Base-by-base conservation (phyloP, 1,140 invertebrate genomes). In the Trichonephila clavata region DNA sequence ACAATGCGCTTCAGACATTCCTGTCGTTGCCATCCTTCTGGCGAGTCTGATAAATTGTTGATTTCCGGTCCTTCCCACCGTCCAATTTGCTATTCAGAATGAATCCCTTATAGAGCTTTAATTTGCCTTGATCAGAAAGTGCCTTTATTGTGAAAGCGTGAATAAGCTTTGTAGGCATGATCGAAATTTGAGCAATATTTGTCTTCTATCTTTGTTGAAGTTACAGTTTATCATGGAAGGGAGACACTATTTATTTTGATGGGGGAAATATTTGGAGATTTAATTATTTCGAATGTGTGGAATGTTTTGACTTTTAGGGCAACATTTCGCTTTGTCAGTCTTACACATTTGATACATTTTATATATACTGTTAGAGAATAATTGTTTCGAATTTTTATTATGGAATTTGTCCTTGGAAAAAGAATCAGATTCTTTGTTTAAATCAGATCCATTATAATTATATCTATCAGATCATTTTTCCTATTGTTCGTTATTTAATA, bases 1-100 rank as follows among this genome's bases (percentile, higher is more conserved):
- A 89, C 87, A 89, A 89, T 59, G 32, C 65, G 87, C 60, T 89
- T 59, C 65, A 71, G 63, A 89, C 63, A 89, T 89, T 77, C 65
- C 87, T 89, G 86, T 65, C 87, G 60, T n/a, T 59, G 27, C 87
- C 87, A 63, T 39, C 32, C 87, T 57, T 50, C 50, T 50, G 10
- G 50, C 6, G 50, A 50, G 50, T 7, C 32, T 89, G 87, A 89
- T 89, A 89, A 89, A 89, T 89, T 89, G 87, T 77, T 68, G 87
- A 89, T 89, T 89, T 24, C 39, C 18, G 4, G 20, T 43, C n/a
- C 87, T 61, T 6, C 68, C 68, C 43, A 2, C 20, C 39, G 20
- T 18, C 63, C 21, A 71, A 89, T 68, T 77, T 71, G 63, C 32
- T 39, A 57, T 50, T 89, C 61, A 20, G 68, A 89, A 71, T 27